Percentiles rank a stretch among this genome's conserved stretches.
These are phyloP conservation scores for Artemisiospiza belli DNA, from an alignment of 2,113 vertebrate genomes.

Conservation along the genomic window DNA sequence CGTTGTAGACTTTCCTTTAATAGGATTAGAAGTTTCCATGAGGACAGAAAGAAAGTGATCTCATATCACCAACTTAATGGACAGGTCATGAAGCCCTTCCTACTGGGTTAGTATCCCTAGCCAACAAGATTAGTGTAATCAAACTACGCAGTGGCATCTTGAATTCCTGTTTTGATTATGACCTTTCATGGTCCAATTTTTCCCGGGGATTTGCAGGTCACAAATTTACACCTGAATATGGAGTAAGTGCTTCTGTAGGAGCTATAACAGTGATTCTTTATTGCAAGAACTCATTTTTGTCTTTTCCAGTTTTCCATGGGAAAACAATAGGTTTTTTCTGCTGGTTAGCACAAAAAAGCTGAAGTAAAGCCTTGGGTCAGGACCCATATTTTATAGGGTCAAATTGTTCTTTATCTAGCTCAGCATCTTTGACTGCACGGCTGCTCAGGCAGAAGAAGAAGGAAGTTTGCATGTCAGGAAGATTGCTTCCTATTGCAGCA, in stretches of 20 bases:
- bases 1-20: neutral
- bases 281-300: neutral
- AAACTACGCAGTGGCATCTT: neutral
- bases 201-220: neutral
- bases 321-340: neutral
- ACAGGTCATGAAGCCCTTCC: neutral
- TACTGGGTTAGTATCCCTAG: neutral
- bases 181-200: neutral
- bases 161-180: neutral
- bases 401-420: slow-evolving; percentile 38
- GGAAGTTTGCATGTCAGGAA: slow-evolving; percentile 68
- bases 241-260: neutral
- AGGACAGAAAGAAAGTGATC: neutral
- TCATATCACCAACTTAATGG: neutral
- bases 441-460: slow-evolving; percentile 60
- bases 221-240: neutral
- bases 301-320: neutral
- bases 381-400: neutral
- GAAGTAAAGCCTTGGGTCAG: neutral
- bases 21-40: neutral
- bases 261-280: neutral
- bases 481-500: slow-evolving; percentile 76
- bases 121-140: neutral
- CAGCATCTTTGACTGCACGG: slow-evolving; percentile 32
- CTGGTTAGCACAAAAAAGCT: neutral